Conservation (phyloP, 1,140 invertebrate species). For the Trialeurodes vaporariorum region DNA sequence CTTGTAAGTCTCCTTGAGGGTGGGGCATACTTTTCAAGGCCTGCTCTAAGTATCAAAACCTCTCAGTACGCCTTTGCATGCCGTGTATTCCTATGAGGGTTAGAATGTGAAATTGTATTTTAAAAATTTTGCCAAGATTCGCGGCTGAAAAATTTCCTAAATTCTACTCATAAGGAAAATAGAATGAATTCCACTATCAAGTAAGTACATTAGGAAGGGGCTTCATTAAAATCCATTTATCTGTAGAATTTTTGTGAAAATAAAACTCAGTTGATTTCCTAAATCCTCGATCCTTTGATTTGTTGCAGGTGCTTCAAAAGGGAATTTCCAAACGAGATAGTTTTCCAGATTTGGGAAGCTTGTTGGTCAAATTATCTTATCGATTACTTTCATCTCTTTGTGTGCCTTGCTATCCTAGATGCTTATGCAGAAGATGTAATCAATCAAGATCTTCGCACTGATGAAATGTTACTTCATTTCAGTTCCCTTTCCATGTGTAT, state of each 20-base stretch:
- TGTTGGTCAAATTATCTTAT: constrained; percentile 83
- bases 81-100: too few species aligned
- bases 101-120: too few species aligned
- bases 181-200: too few species aligned
- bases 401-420: constrained; percentile 85
- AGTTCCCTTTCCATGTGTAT: constrained; percentile 92
- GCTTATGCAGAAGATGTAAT: constrained; percentile 88
- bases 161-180: too few species aligned
- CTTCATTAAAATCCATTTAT: constrained; percentile 40
- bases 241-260: constrained; percentile 88
- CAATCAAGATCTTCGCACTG: constrained; percentile 73
- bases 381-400: constrained; percentile 81
- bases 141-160: too few species aligned
- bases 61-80: too few species aligned
- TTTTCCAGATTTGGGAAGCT: constrained; percentile 56
- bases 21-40: too few species aligned
- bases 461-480: constrained; percentile 90
- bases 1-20: too few species aligned
- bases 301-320: constrained; percentile 58
- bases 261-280: constrained; percentile 81
- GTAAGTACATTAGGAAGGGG: too few species aligned
- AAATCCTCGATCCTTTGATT: constrained; percentile 43
- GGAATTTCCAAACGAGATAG: constrained; percentile 55
- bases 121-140: too few species aligned
- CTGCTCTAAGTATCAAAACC: too few species aligned